These are phyloP conservation scores for Aspidiotus rigidus DNA, from an alignment of 2,888 invertebrate species.

Conservation along the genomic window DNA sequence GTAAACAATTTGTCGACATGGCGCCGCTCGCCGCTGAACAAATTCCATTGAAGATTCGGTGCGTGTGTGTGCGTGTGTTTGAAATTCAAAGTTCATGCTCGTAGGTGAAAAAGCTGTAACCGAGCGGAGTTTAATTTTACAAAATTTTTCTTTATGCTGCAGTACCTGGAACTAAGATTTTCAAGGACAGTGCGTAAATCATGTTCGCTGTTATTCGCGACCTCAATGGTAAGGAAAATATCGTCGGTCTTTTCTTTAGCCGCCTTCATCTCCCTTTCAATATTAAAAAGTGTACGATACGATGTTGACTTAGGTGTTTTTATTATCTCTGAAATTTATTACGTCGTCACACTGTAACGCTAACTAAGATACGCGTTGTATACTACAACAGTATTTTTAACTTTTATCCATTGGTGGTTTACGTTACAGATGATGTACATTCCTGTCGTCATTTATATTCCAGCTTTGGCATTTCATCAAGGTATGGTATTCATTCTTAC, in stretches of 20 bases:
- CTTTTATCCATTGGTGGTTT: slow-evolving; percentile 2
- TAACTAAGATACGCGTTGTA: not conserved
- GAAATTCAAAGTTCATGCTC: too few species aligned
- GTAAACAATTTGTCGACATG: slow-evolving; percentile 43
- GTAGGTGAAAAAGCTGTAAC: too few species aligned
- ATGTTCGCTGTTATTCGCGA: slow-evolving; percentile 37
- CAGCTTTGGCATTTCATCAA: slow-evolving; percentile 75
- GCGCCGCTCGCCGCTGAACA: not conserved
- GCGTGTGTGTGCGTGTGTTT: not conserved
- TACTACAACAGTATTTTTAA: not conserved
- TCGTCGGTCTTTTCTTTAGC: not conserved
- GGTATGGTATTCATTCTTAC: slow-evolving; percentile 45
- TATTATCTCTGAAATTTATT: not conserved
- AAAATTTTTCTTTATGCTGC: slow-evolving; percentile 9
- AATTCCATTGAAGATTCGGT: not conserved
- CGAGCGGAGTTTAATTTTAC: not conserved
- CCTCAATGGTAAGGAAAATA: slow-evolving; percentile 35
- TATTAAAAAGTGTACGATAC: not conserved
- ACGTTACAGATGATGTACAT: slow-evolving; percentile 54
- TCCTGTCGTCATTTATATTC: slow-evolving; percentile 79
- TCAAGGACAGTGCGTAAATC: slow-evolving; percentile 38
- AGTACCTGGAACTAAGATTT: slow-evolving; percentile 41
- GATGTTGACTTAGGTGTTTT: not conserved
- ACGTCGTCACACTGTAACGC: not conserved
- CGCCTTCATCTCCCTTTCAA: not conserved